Percentiles rank a stretch among this genome's conserved stretches.
phyloP scores from a whole-genome alignment of 2,113 vertebrate genomes.

The Myotis davidii region DNA sequence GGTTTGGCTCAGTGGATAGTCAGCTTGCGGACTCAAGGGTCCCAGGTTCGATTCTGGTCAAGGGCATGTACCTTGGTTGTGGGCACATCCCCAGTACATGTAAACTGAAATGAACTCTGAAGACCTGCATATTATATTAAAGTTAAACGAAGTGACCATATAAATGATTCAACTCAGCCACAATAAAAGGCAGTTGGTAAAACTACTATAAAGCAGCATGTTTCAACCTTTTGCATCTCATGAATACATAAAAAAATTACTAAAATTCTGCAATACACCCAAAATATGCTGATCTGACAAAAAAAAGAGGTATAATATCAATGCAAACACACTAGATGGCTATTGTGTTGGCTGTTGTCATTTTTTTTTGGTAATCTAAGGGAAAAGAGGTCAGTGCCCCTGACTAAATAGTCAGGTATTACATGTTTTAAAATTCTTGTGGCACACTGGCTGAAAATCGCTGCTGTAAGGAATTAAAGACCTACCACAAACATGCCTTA shows the following conservation, averaged over 20 bases:
- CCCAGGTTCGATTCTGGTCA: no score
- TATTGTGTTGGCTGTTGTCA: neutral
- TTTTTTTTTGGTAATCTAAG: neutral
- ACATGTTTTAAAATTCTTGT: neutral
- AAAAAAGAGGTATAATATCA: neutral
- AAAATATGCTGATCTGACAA: neutral
- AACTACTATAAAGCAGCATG: neutral
- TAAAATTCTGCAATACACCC: neutral
- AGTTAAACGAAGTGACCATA: neutral
- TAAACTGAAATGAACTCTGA: neutral
- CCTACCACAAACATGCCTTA: neutral
- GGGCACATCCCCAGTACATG: neutral
- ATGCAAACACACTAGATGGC: neutral
- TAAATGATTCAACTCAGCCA: neutral
- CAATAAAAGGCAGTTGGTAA: neutral
- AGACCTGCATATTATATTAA: neutral
- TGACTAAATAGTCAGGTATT: neutral
- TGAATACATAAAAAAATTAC: neutral
- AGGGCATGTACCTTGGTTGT: no score
- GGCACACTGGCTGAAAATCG: neutral
- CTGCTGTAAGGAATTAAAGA: neutral
- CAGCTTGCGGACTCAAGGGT: no score
- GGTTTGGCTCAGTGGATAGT: no score
- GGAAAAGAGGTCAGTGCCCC: neutral
- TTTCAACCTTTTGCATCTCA: neutral